Conservation (phyloP, 2,113 vertebrate species). For the Pavo muticus region DNA sequence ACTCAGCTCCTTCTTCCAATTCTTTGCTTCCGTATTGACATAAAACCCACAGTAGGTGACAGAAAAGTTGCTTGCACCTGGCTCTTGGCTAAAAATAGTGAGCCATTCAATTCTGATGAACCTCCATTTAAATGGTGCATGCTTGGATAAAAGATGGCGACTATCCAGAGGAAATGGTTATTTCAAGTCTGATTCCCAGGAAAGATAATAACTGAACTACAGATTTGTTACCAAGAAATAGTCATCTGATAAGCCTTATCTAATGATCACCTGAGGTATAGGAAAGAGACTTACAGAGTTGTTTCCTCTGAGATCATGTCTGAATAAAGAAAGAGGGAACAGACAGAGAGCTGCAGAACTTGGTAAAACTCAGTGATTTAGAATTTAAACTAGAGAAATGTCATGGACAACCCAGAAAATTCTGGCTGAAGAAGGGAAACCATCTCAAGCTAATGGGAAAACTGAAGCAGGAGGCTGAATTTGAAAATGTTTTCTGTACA, state of each 20-base stretch:
- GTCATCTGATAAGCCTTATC: not conserved
- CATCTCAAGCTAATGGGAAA: not conserved
- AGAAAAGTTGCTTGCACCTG: conserved; percentile 60
- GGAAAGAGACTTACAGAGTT: not conserved
- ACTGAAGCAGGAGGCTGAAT: not conserved
- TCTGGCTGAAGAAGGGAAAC: not conserved
- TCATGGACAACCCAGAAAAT: not conserved
- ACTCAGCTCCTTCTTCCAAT: conserved; percentile 21
- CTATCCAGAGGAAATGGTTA: conserved; percentile 29
- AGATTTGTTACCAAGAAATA: conserved; percentile 16
- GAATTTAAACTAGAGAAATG: not conserved
- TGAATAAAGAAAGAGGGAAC: not conserved
- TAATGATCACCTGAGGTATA: not conserved
- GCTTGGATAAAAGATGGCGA: conserved; percentile 27
- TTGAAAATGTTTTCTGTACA: not conserved
- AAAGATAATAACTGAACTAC: not conserved
- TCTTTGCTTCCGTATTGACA: conserved; percentile 44
- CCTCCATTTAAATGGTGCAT: not conserved
- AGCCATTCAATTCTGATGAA: conserved; percentile 48
- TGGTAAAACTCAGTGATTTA: not conserved
- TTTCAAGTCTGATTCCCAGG: conserved; percentile 23
- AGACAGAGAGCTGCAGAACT: not conserved
- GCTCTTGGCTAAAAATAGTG: conserved; percentile 46
- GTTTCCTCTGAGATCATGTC: not conserved
- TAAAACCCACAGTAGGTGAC: conserved; percentile 54